These are phyloP conservation scores for Mirza zaza DNA, from an alignment of 2,113 vertebrate genomes.

Conservation along the genomic window DNA sequence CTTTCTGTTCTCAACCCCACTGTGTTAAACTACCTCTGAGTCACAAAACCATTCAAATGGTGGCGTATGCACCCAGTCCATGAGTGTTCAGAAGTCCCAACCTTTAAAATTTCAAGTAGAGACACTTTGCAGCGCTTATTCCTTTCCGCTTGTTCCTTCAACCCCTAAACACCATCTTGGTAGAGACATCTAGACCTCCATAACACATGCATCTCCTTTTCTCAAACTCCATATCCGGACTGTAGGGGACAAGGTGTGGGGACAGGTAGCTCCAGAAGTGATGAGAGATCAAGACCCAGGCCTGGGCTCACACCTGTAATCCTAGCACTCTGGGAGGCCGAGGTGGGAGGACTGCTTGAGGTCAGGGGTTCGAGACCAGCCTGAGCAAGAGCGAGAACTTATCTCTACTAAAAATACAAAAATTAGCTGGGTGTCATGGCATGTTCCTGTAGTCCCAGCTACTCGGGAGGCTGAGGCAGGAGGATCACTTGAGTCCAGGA, in stretches of 20 bases:
- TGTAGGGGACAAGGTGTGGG: accelerated
- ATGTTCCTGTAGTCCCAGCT: too few relatives aligned
- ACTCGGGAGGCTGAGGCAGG: too few relatives aligned
- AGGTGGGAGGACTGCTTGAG: too few relatives aligned
- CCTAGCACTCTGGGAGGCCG: too few relatives aligned
- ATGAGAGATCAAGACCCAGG: neutral
- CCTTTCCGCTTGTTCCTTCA: neutral
- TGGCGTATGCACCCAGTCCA: neutral
- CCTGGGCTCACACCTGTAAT: neutral
- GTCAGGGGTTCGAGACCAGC: too few relatives aligned
- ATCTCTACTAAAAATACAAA: too few relatives aligned
- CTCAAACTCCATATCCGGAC: neutral
- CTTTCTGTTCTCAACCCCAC: neutral
- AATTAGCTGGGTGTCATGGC: too few relatives aligned
- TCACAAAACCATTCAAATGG: neutral
- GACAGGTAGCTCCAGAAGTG: neutral
- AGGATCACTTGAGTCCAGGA: too few relatives aligned
- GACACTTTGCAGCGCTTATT: neutral
- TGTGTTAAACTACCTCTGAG: neutral
- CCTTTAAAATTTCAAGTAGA: neutral
- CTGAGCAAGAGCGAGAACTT: too few relatives aligned
- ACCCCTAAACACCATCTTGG: neutral
- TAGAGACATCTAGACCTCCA: neutral
- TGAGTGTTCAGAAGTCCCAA: neutral
- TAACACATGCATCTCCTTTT: neutral